phyloP scores from a whole-genome alignment of 2,113 vertebrate genomes.

The Engraulis encrasicolus region DNA sequence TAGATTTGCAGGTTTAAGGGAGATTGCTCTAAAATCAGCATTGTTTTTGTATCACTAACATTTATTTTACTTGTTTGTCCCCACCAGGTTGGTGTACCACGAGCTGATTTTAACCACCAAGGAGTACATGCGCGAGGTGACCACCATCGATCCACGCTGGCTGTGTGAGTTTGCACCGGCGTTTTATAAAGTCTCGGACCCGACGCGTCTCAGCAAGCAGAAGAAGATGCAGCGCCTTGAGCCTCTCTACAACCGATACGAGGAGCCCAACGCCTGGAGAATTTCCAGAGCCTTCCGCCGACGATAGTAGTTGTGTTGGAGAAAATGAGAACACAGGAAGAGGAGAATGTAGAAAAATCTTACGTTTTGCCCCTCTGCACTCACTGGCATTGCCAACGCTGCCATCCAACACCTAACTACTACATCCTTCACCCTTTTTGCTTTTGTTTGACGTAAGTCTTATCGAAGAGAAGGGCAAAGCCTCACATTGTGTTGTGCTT shows the following conservation, averaged over 20 bases:
- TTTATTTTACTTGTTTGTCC: background rate
- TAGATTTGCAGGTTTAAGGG: too few species aligned
- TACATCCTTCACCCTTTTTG: background rate
- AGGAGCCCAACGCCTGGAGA: constrained; percentile 97
- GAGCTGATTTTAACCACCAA: constrained; percentile 97
- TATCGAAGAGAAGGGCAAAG: background rate
- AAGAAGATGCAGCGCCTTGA: constrained; percentile 96
- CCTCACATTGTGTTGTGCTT: background rate
- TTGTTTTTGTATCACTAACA: background rate
- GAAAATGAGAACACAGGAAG: too few species aligned
- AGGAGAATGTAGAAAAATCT: too few species aligned
- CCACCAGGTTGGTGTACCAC: constrained; percentile 94
- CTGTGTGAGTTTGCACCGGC: constrained; percentile 95
- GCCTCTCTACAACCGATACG: constrained; percentile 95
- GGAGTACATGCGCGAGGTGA: constrained; percentile 98
- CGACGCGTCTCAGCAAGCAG: constrained; percentile 97
- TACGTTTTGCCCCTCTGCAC: too few species aligned
- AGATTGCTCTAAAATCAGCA: background rate
- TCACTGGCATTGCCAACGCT: background rate
- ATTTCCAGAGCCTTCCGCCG: constrained; percentile 94
- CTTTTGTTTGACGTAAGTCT: background rate
- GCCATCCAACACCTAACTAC: background rate
- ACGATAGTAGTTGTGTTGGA: too few species aligned
- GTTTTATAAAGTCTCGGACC: constrained; percentile 98
- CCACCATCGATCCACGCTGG: constrained; percentile 97